Evolutionary conservation across 2,888 invertebrate genomes (phyloP).

Genomic region (Drosophila ezoana): DNA sequence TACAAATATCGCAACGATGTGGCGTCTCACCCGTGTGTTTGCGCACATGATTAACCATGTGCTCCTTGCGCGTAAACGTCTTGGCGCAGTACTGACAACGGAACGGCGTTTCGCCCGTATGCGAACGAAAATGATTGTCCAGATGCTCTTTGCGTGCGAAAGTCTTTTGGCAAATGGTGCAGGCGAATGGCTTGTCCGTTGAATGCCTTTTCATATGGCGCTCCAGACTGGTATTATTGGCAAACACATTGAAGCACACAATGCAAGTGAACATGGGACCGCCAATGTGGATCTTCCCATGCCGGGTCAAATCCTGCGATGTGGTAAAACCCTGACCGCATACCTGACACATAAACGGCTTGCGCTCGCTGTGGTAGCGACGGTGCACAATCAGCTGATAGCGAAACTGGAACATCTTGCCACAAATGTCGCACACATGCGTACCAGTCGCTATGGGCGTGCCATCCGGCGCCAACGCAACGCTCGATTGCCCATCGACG

Average conservation of each 20-base stretch:
- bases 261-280: conserved; percentile 91
- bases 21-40: conserved; percentile 93
- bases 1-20: conserved; percentile 93
- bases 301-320: conserved; percentile 91
- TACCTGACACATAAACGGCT: conserved; percentile 92
- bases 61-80: conserved; percentile 93
- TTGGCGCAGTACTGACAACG: conserved; percentile 94
- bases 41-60: conserved; percentile 94
- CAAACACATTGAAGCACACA: conserved; percentile 90
- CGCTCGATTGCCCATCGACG: conserved; percentile 86
- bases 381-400: conserved; percentile 95
- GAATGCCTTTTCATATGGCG: conserved; percentile 92
- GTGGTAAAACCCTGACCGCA: conserved; percentile 94
- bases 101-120: conserved; percentile 93
- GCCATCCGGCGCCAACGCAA: conserved; percentile 86
- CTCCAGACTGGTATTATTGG: conserved; percentile 89
- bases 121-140: conserved; percentile 93
- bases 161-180: conserved; percentile 93
- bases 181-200: conserved; percentile 93
- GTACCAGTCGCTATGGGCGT: conserved; percentile 87
- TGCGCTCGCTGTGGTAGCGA: conserved; percentile 93
- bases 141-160: conserved; percentile 95
- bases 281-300: conserved; percentile 94
- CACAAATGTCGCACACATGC: conserved; percentile 93
- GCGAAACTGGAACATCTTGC: conserved; percentile 94